phyloP scores from a whole-genome alignment of 2,888 invertebrate genomes.

The Carcina quercana region DNA sequence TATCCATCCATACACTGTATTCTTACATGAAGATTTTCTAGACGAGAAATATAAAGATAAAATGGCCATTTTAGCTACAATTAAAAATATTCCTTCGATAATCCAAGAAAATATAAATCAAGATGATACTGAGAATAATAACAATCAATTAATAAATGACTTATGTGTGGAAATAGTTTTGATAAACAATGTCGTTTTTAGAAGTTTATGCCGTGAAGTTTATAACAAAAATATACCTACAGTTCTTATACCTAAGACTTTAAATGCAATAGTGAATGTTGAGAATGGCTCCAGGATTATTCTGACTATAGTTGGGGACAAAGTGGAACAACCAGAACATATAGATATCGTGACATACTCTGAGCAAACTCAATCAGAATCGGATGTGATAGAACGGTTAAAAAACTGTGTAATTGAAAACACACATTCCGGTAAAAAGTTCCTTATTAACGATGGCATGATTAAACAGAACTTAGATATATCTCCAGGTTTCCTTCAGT shows the following conservation, averaged over 20 bases:
- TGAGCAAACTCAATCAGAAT: conserved; percentile 40
- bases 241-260: conserved; percentile 67
- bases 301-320: conserved; percentile 53
- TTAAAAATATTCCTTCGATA: conserved; percentile 49
- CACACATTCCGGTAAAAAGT: conserved; percentile 59
- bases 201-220: conserved; percentile 54
- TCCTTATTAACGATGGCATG: conserved; percentile 72
- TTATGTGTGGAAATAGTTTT: conserved; percentile 61
- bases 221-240: conserved; percentile 57
- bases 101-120: conserved; percentile 31
- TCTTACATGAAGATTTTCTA: conserved; percentile 58
- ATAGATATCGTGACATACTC: conserved; percentile 68
- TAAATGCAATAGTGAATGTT: conserved; percentile 70
- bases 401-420: conserved; percentile 66
- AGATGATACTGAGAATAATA: conserved; percentile 30
- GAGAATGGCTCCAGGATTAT: conserved; percentile 73
- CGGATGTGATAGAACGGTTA: conserved; percentile 56
- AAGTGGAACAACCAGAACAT: conserved; percentile 50
- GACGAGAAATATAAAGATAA: conserved; percentile 35
- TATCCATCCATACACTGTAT: conserved; percentile 62
- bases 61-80: conserved; percentile 47
- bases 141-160: conserved; percentile 38
- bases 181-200: conserved; percentile 51
- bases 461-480: conserved; percentile 58
- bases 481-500: conserved; percentile 45